phyloP scores from a whole-genome alignment of 2,888 invertebrate genomes.

The Tribolium freemani region DNA sequence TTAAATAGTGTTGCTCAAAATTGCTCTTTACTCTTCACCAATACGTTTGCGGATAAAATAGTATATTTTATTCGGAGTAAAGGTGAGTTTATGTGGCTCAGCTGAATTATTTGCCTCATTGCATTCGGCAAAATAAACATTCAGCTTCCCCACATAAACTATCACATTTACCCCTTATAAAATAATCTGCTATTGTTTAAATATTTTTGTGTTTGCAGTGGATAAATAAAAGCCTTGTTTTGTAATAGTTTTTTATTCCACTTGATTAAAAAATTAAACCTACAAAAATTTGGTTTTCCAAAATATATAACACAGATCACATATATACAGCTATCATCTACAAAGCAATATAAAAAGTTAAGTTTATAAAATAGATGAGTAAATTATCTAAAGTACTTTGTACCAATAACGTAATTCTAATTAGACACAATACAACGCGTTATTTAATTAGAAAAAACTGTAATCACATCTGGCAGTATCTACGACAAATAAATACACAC shows the following conservation, averaged over 20 bases:
- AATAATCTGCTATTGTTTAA: too few relatives aligned
- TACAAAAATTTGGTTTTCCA: conserved; percentile 14
- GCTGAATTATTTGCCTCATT: too few relatives aligned
- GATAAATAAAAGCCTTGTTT: neutral
- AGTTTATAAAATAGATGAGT: neutral
- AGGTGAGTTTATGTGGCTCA: too few relatives aligned
- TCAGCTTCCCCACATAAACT: too few relatives aligned
- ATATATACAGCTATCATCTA: neutral
- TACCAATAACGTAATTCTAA: neutral
- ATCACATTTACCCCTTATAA: too few relatives aligned
- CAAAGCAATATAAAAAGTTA: conserved; percentile 1
- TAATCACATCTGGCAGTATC: neutral
- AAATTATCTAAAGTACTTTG: conserved; percentile 3
- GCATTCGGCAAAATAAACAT: too few relatives aligned
- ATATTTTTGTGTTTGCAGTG: too few relatives aligned
- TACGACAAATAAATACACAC: neutral
- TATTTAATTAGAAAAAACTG: neutral
- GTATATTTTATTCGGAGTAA: too few relatives aligned
- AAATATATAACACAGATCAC: conserved; percentile 25
- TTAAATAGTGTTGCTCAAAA: too few relatives aligned
- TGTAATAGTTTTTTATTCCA: conserved; percentile 1
- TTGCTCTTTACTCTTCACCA: too few relatives aligned
- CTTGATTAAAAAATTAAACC: conserved; percentile 16
- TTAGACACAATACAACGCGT: neutral
- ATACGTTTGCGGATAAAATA: too few relatives aligned